Base-by-base conservation (phyloP, 2,113 vertebrate genomes). In the Lepus americanus region DNA sequence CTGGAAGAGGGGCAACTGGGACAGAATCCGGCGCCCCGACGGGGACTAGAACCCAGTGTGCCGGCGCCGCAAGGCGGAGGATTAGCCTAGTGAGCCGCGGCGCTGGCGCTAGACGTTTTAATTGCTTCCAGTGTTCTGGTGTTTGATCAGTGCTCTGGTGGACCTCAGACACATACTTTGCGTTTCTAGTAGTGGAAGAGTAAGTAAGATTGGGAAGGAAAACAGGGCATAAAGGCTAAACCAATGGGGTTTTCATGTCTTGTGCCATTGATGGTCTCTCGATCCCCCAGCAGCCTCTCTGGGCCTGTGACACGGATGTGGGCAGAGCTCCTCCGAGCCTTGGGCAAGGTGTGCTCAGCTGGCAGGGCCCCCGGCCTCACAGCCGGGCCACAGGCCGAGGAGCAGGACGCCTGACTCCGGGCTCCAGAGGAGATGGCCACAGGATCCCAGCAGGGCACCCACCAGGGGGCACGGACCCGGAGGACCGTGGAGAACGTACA, bases 111-210 rank as follows among this genome's bases (percentile, higher is more conserved):
- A 53, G 78, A 63, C 69, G 31, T 77, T 59, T 83, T 82, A 74
- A 69, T 86, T 19, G 63, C 79, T 53, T 27, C 23, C 55, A 33
- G 0, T 31, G 39, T 74, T 95, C 49, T 23, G 25, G 39, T 80
- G 27, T 93, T 90, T 25, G 36, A 19, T 88, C n/a, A 33, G 51
- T 61, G 22, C 10, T 73, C 39, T 39, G 33, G 81, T n/a, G 66
- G 74, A 69, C 74, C 31, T 73, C n/a, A 74, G 83, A 44, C 63
- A 53, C 22, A 16, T 29, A 27, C 27, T 73, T 82, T 76, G 44
- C 33, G 16, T 87, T 91, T 91, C 89, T 89, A 78, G 63, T 82
- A 64, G 78, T 23, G n/a, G 70, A 67, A 88, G 76, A 84, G n/a
- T 33, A 79, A 84, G n/a, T 33, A 69, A 23, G 36, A 27, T 89